A percentile compares a stretch with the other conserved stretches of the same genome.
Conservation (phyloP, 2,113 vertebrate species). For the Scalopus aquaticus region DNA sequence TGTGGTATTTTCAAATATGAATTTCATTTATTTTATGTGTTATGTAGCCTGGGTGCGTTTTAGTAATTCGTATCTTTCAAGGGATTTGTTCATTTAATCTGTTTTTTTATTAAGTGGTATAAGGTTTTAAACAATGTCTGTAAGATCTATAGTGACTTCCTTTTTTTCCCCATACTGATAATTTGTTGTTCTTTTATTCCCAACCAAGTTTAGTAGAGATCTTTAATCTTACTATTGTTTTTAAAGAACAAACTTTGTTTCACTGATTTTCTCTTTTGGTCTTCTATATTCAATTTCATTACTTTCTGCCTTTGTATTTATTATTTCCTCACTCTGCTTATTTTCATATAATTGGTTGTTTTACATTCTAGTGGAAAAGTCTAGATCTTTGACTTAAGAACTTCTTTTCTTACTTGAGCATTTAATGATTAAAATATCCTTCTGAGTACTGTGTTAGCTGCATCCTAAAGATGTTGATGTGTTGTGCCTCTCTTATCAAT, state of each 20-base stretch:
- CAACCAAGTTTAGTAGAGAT: background rate
- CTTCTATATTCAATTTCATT: background rate
- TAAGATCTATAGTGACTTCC: background rate
- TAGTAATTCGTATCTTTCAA: conserved; percentile 2
- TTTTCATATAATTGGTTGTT: background rate
- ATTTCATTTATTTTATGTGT: background rate
- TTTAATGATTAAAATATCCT: background rate
- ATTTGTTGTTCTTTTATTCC: background rate
- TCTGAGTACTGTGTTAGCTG: background rate
- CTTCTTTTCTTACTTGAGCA: background rate
- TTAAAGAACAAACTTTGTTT: background rate
- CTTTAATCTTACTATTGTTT: background rate
- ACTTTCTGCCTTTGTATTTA: background rate
- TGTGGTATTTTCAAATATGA: background rate
- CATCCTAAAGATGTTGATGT: background rate
- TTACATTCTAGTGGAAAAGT: background rate
- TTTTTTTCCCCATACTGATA: background rate
- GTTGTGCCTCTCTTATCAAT: background rate
- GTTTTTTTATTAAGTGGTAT: background rate
- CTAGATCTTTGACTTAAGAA: background rate
- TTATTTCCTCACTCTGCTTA: background rate
- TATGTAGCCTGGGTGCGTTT: background rate
- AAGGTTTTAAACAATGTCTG: background rate
- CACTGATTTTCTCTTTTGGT: background rate
- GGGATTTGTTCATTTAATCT: background rate